Evolutionary conservation across 2,113 vertebrate genomes (phyloP).

Genomic region (Taxidea taxus): DNA sequence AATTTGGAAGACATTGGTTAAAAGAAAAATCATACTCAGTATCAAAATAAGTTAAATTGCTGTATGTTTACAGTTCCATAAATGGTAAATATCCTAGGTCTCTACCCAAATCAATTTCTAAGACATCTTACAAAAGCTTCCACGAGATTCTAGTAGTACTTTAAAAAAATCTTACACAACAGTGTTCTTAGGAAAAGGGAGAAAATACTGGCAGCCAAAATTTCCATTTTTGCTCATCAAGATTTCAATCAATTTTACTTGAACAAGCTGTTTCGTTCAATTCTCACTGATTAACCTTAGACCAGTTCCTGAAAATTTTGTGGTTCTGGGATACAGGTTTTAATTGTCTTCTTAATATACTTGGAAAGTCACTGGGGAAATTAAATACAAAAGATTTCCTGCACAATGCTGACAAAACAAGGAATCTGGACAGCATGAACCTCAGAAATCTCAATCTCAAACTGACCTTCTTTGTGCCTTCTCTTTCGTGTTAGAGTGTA

Average conservation of each 20-base stretch:
- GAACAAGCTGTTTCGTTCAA: constrained; percentile 23
- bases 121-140: background rate
- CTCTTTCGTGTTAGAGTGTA: background rate
- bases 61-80: background rate
- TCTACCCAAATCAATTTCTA: constrained; percentile 16
- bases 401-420: background rate
- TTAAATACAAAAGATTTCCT: background rate
- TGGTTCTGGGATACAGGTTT: background rate
- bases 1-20: background rate
- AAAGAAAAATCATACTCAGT: constrained; percentile 47
- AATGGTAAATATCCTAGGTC: background rate
- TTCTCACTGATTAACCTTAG: constrained; percentile 39
- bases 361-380: background rate
- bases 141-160: background rate
- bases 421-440: rapidly evolving
- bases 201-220: background rate
- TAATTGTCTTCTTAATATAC: constrained; percentile 55
- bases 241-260: constrained; percentile 36
- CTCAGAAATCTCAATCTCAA: background rate
- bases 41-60: constrained; percentile 38
- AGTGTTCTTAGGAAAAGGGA: background rate
- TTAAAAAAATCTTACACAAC: background rate
- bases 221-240: constrained; percentile 29
- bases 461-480: background rate
- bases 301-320: background rate